These are phyloP conservation scores for Agrotis puta DNA, from an alignment of 2,888 invertebrate genomes.

Conservation along the genomic window DNA sequence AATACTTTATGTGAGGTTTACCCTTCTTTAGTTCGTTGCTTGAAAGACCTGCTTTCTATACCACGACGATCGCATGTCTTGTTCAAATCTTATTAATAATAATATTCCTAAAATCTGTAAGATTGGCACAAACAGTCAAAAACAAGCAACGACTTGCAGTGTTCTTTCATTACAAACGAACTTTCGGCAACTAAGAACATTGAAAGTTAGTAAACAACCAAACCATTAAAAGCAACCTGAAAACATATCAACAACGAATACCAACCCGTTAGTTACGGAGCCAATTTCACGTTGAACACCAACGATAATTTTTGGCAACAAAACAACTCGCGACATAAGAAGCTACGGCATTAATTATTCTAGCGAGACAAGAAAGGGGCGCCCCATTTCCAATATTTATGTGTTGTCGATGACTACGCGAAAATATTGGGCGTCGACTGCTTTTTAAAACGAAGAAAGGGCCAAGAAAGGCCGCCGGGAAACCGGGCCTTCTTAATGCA, in stretches of 20 bases:
- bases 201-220: background rate
- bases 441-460: slow-evolving; percentile 91
- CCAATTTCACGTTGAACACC: slow-evolving; percentile 76
- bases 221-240: slow-evolving; percentile 29
- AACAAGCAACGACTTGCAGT: background rate
- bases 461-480: slow-evolving; percentile 88
- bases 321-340: slow-evolving; percentile 87
- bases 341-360: slow-evolving; percentile 90
- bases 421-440: slow-evolving; percentile 90
- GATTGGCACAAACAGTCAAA: background rate
- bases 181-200: background rate
- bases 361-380: slow-evolving; percentile 89
- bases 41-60: no score
- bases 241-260: slow-evolving; percentile 50
- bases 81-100: no score
- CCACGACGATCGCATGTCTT: no score
- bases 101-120: background rate
- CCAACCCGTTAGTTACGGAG: slow-evolving; percentile 70
- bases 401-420: slow-evolving; percentile 91
- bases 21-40: no score
- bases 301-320: slow-evolving; percentile 85
- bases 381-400: slow-evolving; percentile 91
- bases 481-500: slow-evolving; percentile 90
- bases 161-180: background rate
- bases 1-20: no score